A percentile compares a stretch with the other conserved stretches of the same genome.
Conservation (phyloP, 2,888 invertebrate genomes). For the Orthosia cruda region DNA sequence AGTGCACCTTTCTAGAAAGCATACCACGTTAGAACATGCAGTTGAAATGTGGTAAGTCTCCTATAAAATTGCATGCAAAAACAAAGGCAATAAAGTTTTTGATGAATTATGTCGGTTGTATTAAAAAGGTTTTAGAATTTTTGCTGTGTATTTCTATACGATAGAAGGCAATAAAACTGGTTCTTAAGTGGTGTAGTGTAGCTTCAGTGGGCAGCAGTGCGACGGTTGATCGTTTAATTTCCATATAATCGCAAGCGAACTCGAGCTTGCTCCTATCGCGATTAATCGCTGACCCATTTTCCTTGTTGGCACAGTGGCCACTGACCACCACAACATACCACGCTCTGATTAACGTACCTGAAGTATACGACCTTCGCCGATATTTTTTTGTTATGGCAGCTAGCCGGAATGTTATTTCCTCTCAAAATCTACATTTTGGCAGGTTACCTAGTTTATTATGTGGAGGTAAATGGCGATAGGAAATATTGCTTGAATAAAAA, state of each 20-base stretch:
- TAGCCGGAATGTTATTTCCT: constrained; percentile 72
- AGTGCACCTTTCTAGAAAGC: constrained; percentile 68
- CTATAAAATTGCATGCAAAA: constrained; percentile 31
- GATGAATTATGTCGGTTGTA: constrained; percentile 23
- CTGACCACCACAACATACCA: constrained; percentile 61
- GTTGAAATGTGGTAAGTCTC: constrained; percentile 72
- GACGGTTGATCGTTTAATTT: constrained; percentile 82
- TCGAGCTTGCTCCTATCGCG: constrained; percentile 84
- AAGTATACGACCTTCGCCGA: constrained; percentile 74
- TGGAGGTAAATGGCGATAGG: constrained; percentile 36
- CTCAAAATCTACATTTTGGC: constrained; percentile 60
- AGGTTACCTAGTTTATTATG: constrained; percentile 53
- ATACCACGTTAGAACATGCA: constrained; percentile 61
- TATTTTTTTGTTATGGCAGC: constrained; percentile 73
- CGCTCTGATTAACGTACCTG: constrained; percentile 52
- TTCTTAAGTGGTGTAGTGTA: constrained; percentile 38
- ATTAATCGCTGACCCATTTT: constrained; percentile 89
- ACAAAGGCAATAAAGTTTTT: constrained; percentile 11
- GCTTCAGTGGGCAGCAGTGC: constrained; percentile 48
- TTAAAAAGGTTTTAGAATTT: constrained; percentile 33
- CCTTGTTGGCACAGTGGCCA: constrained; percentile 69
- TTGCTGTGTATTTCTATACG: constrained; percentile 18
- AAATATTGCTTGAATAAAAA: constrained; percentile 31
- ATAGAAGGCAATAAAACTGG: constrained; percentile 43
- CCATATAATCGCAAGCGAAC: constrained; percentile 84